These are phyloP conservation scores for Ciona savignyi DNA, from an alignment of 23 tunicate species.

Conservation along the genomic window DNA sequence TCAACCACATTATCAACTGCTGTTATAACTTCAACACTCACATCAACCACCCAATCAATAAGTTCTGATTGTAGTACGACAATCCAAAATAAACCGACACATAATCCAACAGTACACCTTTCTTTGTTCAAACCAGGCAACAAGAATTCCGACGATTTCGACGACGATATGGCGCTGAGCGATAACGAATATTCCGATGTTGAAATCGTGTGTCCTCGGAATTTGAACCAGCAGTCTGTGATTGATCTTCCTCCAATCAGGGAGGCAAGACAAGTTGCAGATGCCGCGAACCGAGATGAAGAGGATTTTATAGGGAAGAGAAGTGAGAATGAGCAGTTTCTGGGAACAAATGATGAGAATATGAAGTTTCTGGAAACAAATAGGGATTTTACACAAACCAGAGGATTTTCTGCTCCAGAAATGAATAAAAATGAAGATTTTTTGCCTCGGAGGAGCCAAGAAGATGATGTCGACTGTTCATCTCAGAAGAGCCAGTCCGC, in stretches of 20 bases:
- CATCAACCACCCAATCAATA: neutral
- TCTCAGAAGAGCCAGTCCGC: neutral
- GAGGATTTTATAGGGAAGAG: no score
- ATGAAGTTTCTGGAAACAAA: no score
- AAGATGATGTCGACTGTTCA: no score
- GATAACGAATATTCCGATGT: constrained; percentile 69
- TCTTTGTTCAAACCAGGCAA: constrained; percentile 38
- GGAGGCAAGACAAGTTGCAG: neutral
- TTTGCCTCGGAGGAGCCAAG: neutral
- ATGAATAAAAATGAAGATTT: no score
- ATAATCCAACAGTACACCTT: constrained; percentile 29
- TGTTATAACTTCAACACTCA: no score
- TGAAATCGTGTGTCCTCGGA: constrained; percentile 60
- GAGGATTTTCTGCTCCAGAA: no score
- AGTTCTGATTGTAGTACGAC: neutral
- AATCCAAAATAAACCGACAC: neutral
- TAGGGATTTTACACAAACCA: no score
- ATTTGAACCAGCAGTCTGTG: constrained; percentile 26
- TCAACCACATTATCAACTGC: neutral
- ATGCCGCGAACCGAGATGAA: no score
- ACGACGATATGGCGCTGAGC: constrained; percentile 44
- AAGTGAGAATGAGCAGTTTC: no score
- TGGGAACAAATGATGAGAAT: neutral
- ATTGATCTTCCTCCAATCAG: neutral
- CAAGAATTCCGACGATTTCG: neutral